Conservation (phyloP, 2,113 vertebrate genomes). For the Amblyornis subalaris region DNA sequence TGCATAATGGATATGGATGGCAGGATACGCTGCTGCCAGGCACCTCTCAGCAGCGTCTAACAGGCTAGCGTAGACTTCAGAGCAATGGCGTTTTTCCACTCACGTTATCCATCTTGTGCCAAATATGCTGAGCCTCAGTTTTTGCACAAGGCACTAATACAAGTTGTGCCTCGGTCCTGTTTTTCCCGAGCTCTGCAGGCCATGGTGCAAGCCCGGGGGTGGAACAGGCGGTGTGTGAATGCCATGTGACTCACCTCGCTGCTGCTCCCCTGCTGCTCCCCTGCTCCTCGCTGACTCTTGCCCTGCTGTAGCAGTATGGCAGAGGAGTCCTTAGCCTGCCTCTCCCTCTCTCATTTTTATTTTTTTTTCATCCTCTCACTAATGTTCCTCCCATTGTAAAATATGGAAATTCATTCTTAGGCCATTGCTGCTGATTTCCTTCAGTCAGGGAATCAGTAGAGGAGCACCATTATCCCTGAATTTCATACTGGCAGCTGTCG, state of each 20-base stretch:
- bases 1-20: constrained; percentile 9
- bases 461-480: neutral
- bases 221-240: neutral
- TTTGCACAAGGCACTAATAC: neutral
- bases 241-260: constrained; percentile 25
- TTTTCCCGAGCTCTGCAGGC: neutral
- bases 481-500: neutral
- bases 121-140: neutral
- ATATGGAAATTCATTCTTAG: neutral
- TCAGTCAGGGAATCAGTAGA: neutral
- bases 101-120: neutral
- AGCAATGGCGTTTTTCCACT: neutral
- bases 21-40: neutral
- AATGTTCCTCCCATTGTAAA: neutral
- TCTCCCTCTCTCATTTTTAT: neutral
- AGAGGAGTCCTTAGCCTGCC: neutral
- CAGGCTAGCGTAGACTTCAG: neutral
- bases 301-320: neutral
- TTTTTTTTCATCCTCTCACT: neutral
- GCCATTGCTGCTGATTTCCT: neutral
- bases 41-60: neutral
- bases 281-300: neutral
- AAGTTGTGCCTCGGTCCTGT: neutral
- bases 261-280: constrained; percentile 28
- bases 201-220: neutral